phyloP scores from a whole-genome alignment of 2,797 vertebrate genomes.

The Philypnodon macrostomus region DNA sequence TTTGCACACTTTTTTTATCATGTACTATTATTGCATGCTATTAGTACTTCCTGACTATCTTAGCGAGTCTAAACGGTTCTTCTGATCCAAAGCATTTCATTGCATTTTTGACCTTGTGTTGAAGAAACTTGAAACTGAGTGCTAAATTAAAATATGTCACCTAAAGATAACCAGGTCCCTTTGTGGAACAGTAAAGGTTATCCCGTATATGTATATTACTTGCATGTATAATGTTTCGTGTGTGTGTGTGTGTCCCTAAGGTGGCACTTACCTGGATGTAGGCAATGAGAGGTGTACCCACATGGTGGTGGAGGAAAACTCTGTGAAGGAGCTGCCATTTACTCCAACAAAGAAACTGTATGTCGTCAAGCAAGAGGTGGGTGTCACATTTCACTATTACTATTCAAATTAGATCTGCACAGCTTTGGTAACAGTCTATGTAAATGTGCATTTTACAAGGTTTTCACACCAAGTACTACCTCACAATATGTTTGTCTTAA shows the following conservation, averaged over 20 bases:
- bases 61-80: too few relatives aligned
- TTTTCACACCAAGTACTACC: too few relatives aligned
- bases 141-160: constrained; percentile 11
- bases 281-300: constrained; percentile 91
- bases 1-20: too few relatives aligned
- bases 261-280: constrained; percentile 82
- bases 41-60: too few relatives aligned
- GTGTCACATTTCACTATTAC: too few relatives aligned
- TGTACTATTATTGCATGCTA: too few relatives aligned
- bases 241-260: constrained; percentile 59
- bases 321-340: constrained; percentile 90
- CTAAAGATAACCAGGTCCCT: constrained; percentile 3
- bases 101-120: too few relatives aligned
- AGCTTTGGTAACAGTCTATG: too few relatives aligned
- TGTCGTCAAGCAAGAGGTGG: constrained; percentile 96
- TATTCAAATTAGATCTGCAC: too few relatives aligned
- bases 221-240: background rate
- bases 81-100: too few relatives aligned
- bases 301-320: constrained; percentile 93
- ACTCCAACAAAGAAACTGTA: constrained; percentile 83
- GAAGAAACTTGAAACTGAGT: background rate
- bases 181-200: constrained; percentile 3
- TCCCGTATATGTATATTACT: background rate
- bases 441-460: too few relatives aligned
- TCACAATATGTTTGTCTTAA: too few relatives aligned